Evolutionary conservation across 2,113 vertebrate genomes (phyloP).

Genomic region (Alectura lathami): DNA sequence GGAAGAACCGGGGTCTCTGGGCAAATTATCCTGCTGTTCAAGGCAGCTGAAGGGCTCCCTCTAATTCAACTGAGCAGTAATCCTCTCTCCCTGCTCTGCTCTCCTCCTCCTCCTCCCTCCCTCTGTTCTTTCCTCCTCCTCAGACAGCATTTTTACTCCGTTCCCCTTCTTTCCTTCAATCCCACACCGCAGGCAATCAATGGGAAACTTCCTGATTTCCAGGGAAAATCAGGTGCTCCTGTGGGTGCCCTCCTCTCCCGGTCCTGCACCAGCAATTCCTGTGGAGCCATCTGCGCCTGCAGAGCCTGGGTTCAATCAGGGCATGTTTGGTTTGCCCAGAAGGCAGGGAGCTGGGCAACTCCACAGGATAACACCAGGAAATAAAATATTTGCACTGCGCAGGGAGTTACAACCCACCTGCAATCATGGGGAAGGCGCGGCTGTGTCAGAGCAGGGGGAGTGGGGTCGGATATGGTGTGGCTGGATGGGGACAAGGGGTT

Average conservation of each 20-base stretch:
- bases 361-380: background rate
- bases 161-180: background rate
- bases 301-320: background rate
- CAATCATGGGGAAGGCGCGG: background rate
- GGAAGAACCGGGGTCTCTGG: slow-evolving; percentile 56
- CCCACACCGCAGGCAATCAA: background rate
- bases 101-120: background rate
- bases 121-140: background rate
- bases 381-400: background rate
- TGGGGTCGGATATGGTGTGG: background rate
- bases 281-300: background rate
- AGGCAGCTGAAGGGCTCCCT: slow-evolving; percentile 52
- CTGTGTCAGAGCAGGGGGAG: accelerated
- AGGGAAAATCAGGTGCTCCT: background rate
- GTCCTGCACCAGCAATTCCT: background rate
- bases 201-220: background rate
- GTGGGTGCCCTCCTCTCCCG: background rate
- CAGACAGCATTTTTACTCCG: background rate
- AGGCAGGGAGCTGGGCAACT: background rate
- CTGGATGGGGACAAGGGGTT: background rate
- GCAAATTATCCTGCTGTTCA: slow-evolving; percentile 67
- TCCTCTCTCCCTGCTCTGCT: slow-evolving; percentile 17
- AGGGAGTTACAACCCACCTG: background rate
- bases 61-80: slow-evolving; percentile 43
- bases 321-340: background rate